These are phyloP conservation scores for Numenius arquata DNA, from an alignment of 2,113 vertebrate species.

Conservation along the genomic window DNA sequence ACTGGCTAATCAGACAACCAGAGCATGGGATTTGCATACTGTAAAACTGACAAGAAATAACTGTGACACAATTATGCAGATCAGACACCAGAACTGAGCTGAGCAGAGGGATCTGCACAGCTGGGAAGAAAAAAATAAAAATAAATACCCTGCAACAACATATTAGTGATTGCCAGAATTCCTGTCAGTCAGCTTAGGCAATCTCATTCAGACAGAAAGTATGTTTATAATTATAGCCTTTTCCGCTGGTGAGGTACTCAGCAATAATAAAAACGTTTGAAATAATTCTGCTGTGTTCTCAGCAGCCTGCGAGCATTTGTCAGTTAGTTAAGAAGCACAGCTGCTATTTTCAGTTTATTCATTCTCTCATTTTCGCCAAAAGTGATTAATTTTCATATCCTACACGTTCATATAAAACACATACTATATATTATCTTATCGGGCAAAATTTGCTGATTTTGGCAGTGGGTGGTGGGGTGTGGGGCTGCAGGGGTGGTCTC, in stretches of 20 bases:
- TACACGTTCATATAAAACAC: background rate
- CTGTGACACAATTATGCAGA: background rate
- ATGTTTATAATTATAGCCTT: background rate
- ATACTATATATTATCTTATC: background rate
- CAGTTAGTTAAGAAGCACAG: background rate
- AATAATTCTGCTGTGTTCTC: background rate
- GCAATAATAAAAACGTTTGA: background rate
- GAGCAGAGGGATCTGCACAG: background rate
- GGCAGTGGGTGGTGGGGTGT: background rate
- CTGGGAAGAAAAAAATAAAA: background rate
- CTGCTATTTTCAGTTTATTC: background rate
- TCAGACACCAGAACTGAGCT: constrained; percentile 3
- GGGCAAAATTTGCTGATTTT: background rate
- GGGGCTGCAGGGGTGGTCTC: background rate
- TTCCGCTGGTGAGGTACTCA: background rate
- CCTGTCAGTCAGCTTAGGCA: background rate
- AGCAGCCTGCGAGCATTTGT: background rate
- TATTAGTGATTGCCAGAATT: constrained; percentile 1
- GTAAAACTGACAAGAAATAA: constrained; percentile 31
- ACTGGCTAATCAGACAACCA: constrained; percentile 14
- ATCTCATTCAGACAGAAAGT: background rate
- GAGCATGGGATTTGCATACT: constrained; percentile 17
- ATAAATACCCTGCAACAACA: background rate
- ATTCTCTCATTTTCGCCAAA: background rate
- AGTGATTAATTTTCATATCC: background rate